Evolutionary conservation across 2,113 vertebrate species (phyloP), one percentile per base, ranked within the genome.

Genomic region (Neomonachus schauinslandi): DNA sequence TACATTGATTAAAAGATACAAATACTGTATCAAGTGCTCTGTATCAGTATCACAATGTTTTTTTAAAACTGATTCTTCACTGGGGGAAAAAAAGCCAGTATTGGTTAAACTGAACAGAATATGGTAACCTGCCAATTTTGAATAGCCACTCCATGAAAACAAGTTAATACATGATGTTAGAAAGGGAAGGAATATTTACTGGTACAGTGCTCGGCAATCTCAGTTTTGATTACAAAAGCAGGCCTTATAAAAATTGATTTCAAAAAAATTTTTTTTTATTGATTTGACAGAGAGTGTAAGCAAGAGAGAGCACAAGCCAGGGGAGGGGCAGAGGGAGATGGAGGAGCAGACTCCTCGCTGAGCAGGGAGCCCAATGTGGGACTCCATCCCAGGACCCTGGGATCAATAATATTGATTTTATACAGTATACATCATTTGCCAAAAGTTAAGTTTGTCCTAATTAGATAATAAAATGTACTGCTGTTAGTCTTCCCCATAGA

Each of bases 401-500:
- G 31, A 67, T 67, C 63, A 67, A 67, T 33, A 67, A 33, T 84
- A 74, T 28, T 98, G 98, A 99, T 99, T 98, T 99, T 98, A 98
- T 98, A 98, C 97, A 98, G 99, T 98, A 98, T 99, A 99, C 99
- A 98, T 99, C 98, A 98, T 98, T 98, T 98, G 98, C 98, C 98
- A 83, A 98, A 98, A 98, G 72, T 96, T 96, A 79, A 96, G 92
- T 92, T 77, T 87, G 97, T 99, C 97, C 98, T 98, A 97, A 97
- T 95, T 91, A 89, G 94, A 87, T 94, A 28, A 39, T 77, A 49
- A 77, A 94, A 82, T 95, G 51, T 98, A 98, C 98, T 98, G 98
- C 98, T 99, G 99, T 97, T 99, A 99, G 14, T 99, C 99, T 80
- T 99, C 99, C 1, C 99, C 99, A 1, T 99, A 99, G 99, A 99